Evolutionary conservation across 2,797 vertebrate genomes (phyloP), one percentile per base, ranked within the genome.

Genomic region (Xenentodon cancila): DNA sequence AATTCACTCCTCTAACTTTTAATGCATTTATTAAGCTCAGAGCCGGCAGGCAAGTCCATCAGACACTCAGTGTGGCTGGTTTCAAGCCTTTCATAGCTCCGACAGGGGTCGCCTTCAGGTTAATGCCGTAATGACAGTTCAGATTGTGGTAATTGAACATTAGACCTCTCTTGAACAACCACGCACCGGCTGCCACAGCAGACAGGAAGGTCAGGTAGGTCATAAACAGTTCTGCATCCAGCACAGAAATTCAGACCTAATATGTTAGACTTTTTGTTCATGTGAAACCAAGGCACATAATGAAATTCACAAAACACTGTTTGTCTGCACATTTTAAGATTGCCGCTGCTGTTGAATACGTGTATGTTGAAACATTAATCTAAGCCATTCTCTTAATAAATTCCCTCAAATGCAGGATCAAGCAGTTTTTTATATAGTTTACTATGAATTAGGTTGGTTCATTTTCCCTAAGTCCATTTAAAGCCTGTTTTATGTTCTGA

Each of bases 101-200:
- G 7, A 44, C 54, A 49, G 64, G 65, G 57, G 68, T 79, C 64
- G 64, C 75, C 78, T 83, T 54, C 68, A 64, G 84, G 73, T 71
- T 62, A 27, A 21, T 57, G 25, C 67, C 58, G 64, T 50, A 69
- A 78, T 73, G 67, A 55, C 66, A 60, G 72, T 63, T 48, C 11
- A 73, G 77, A 73, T 58, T 73, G 63, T 37, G 50, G 63, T 69
- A 72, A 44, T 30, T 63, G 55, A 79, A 77, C 73, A 68, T 48
- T 64, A 18, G 40, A 61, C 46, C 68, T 52, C 63, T 70, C 67
- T 52, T 53, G 64, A 70, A 72, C 60, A 2, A 68, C 49, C 0
- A 0, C 60, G 73, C 56, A 37, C 47, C 37, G 47, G 54, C 47
- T 73, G 64, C 30, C 30, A 30, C 30, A 30, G 44, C 9, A 0